Evolutionary conservation across 2,113 vertebrate genomes (phyloP).

Genomic region (Lathamus discolor): DNA sequence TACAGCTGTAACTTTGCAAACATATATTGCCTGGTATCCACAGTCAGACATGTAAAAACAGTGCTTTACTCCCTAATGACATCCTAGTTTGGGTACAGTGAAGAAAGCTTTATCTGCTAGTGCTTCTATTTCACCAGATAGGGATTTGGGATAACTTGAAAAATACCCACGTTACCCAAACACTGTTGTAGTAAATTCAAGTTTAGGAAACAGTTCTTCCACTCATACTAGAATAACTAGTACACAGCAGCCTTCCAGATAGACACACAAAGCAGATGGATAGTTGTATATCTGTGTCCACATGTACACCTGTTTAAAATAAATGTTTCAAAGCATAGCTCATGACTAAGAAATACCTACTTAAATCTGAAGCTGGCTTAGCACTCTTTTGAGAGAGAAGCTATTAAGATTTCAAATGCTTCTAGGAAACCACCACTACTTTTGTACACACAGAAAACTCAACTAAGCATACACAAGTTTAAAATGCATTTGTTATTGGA

Average conservation of each 20-base stretch:
- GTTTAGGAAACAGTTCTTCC: neutral
- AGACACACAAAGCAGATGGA: neutral
- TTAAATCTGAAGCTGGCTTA: neutral
- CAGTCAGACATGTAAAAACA: neutral
- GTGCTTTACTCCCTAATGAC: neutral
- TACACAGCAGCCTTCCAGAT: neutral
- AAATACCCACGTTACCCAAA: neutral
- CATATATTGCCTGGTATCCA: neutral
- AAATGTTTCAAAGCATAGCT: neutral
- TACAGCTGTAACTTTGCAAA: neutral
- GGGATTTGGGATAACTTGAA: neutral
- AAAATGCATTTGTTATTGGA: conserved; percentile 17
- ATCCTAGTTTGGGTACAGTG: neutral
- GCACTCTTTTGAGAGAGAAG: neutral
- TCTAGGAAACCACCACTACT: neutral
- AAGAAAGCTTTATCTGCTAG: neutral
- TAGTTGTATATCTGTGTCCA: neutral
- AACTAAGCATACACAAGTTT: neutral
- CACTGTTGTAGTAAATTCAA: neutral
- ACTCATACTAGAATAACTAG: neutral
- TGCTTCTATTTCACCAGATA: neutral
- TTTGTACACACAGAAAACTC: neutral
- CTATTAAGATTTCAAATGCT: neutral
- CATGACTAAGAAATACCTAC: neutral
- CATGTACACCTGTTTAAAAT: neutral